phyloP scores from a whole-genome alignment of 35 echinoderm and acorn worm genomes.

The Holothuria glaberrima region DNA sequence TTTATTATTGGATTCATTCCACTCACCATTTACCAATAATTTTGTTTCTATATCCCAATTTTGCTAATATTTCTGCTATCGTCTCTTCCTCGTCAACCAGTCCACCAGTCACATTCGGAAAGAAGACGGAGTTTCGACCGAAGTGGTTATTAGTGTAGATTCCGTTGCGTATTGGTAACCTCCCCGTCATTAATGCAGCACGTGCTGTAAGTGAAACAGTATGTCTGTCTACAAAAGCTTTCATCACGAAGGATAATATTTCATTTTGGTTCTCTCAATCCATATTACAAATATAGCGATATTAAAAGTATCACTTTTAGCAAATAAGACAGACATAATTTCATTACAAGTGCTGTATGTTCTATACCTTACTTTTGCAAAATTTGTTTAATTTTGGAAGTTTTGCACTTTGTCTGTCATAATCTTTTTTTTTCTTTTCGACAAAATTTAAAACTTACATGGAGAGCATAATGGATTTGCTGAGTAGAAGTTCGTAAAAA shows the following conservation, averaged over 20 bases:
- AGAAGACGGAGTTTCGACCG: slow-evolving; percentile 26
- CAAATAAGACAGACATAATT: too few species aligned
- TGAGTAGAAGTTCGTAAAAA: slow-evolving; percentile 23
- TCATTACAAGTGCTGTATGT: too few species aligned
- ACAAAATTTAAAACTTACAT: background rate
- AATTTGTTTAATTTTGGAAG: too few species aligned
- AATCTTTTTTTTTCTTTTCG: background rate
- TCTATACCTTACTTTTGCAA: too few species aligned
- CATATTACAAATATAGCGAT: too few species aligned
- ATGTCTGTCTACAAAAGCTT: too few species aligned
- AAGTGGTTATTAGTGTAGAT: slow-evolving; percentile 2
- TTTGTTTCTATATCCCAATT: slow-evolving; percentile 8
- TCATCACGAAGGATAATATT: too few species aligned
- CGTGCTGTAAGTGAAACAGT: background rate
- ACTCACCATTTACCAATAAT: slow-evolving; percentile 42
- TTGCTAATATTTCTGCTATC: background rate
- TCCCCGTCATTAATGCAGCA: slow-evolving; percentile 17
- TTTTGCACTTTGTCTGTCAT: too few species aligned
- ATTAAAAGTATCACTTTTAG: too few species aligned
- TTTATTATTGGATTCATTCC: background rate
- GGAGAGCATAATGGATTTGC: slow-evolving; percentile 23
- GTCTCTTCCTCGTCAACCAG: background rate
- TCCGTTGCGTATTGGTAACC: background rate
- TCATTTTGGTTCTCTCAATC: too few species aligned
- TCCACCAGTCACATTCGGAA: background rate